phyloP scores from a whole-genome alignment of 2,888 invertebrate genomes.

The Bruchidius siliquastri region DNA sequence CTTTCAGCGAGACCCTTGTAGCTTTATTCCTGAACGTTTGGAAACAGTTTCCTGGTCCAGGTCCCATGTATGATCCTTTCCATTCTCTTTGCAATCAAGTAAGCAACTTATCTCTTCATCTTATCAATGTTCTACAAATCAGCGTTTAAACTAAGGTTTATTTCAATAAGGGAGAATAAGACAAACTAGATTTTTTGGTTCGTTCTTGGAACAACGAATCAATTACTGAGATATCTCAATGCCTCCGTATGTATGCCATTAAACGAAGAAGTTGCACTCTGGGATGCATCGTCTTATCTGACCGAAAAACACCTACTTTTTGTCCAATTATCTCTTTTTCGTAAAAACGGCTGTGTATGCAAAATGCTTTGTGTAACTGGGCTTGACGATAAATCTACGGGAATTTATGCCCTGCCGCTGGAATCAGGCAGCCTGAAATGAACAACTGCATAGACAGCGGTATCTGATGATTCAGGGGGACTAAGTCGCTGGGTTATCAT shows the following conservation, averaged over 20 bases:
- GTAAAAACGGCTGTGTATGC: background rate
- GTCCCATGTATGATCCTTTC: no score
- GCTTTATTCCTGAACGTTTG: no score
- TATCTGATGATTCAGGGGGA: background rate
- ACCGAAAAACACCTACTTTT: background rate
- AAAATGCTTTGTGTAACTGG: slow-evolving; percentile 6
- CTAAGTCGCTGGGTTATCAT: no score
- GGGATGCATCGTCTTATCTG: background rate
- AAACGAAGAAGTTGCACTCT: background rate
- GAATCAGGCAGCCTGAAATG: slow-evolving; percentile 4
- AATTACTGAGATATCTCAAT: background rate
- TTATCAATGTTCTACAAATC: no score
- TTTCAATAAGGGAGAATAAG: no score
- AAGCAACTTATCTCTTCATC: no score
- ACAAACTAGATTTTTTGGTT: no score
- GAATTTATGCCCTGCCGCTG: slow-evolving; percentile 3
- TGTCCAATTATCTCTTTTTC: background rate
- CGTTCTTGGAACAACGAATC: background rate
- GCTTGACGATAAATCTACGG: slow-evolving; percentile 1
- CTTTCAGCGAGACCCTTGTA: no score
- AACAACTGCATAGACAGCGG: background rate
- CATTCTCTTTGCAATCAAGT: no score
- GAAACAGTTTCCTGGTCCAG: no score
- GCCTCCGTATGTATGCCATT: background rate
- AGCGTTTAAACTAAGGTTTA: no score